A percentile compares a stretch with the other conserved stretches of the same genome.
Conservation (phyloP, 2,113 vertebrate species). For the Eonycteris spelaea region DNA sequence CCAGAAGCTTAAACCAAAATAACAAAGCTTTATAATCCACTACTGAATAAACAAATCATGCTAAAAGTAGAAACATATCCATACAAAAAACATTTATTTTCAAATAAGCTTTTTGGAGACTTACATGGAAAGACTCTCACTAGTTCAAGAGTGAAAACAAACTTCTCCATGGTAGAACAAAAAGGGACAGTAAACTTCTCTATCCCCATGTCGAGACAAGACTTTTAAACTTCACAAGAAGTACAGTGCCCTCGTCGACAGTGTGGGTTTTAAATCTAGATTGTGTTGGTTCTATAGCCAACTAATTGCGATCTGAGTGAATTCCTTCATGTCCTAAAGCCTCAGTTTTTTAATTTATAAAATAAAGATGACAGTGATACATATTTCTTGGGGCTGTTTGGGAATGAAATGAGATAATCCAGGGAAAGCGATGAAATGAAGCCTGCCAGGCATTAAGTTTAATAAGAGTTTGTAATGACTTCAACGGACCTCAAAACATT, state of each 20-base stretch:
- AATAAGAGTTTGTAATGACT: not conserved
- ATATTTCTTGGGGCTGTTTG: not conserved
- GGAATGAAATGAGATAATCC: not conserved
- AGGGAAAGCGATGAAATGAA: not conserved
- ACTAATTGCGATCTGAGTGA: not conserved
- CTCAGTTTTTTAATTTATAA: not conserved
- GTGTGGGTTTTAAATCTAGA: accelerated
- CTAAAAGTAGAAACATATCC: not conserved
- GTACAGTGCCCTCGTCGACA: not conserved
- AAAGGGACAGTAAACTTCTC: not conserved
- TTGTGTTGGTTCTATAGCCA: not conserved
- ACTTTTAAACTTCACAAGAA: not conserved
- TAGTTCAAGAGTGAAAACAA: not conserved
- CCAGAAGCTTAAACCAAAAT: not conserved
- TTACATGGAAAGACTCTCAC: not conserved
- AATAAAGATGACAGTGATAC: not conserved
- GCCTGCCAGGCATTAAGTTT: not conserved
- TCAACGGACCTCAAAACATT: not conserved
- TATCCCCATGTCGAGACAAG: not conserved
- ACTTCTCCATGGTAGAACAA: not conserved
- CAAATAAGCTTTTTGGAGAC: not conserved
- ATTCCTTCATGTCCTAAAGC: not conserved
- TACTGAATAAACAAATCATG: not conserved
- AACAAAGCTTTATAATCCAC: not conserved
- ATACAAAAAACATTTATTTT: not conserved